phyloP scores from a whole-genome alignment of 2,113 vertebrate species.

The Mesitornis unicolor region DNA sequence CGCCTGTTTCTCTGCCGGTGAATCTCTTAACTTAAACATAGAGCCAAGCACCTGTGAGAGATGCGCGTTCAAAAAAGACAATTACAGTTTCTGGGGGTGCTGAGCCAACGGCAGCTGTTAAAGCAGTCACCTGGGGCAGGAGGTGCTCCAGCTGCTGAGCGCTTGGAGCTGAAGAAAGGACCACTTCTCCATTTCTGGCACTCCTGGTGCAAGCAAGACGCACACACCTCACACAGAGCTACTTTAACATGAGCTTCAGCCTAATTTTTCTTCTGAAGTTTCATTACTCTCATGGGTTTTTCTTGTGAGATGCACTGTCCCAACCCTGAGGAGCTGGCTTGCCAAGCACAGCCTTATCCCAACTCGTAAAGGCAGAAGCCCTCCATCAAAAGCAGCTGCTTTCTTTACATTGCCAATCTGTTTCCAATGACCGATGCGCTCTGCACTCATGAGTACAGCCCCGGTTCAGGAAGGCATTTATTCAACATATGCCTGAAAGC shows the following conservation, averaged over 20 bases:
- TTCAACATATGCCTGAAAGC: background rate
- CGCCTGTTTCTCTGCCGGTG: background rate
- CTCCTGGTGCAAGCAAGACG: background rate
- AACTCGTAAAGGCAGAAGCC: background rate
- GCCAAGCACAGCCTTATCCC: background rate
- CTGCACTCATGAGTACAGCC: fast-evolving
- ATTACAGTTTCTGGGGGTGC: background rate
- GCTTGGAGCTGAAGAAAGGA: background rate
- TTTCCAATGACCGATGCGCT: background rate
- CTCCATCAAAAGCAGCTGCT: background rate
- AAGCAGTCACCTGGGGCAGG: background rate
- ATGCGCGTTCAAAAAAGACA: background rate
- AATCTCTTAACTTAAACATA: background rate
- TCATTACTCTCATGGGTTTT: background rate
- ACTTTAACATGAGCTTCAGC: background rate
- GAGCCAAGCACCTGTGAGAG: background rate
- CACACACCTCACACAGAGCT: background rate
- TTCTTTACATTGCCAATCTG: background rate
- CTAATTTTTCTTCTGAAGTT: background rate
- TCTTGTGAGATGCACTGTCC: background rate
- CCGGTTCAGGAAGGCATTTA: background rate
- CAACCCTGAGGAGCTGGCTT: background rate
- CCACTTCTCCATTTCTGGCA: background rate
- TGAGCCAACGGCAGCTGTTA: background rate
- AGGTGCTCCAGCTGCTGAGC: background rate